These are phyloP conservation scores for Pseudocheirus occidentalis DNA, from an alignment of 2,797 vertebrate genomes.

Conservation along the genomic window DNA sequence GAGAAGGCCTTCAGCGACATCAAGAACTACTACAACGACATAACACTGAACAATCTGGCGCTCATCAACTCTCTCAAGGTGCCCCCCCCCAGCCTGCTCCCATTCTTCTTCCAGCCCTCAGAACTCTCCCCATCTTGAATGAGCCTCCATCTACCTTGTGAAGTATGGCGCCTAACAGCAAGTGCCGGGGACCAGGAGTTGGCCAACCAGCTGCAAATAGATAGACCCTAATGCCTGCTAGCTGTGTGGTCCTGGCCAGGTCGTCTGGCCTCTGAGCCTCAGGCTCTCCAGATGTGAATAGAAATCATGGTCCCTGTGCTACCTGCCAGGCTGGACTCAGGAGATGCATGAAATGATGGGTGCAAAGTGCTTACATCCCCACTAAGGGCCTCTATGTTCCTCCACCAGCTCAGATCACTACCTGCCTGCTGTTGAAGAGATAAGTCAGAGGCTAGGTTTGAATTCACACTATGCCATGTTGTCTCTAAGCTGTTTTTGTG, in stretches of 20 bases:
- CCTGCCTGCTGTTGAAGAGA: neutral
- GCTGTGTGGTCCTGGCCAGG: neutral
- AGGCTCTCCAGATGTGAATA: neutral
- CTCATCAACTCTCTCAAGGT: conserved; percentile 86
- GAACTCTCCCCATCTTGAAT: neutral
- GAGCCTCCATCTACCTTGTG: neutral
- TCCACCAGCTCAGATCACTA: neutral
- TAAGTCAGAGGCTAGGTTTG: neutral
- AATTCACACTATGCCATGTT: neutral
- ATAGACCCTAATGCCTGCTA: too few relatives aligned
- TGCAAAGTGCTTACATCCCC: neutral
- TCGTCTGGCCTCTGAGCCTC: neutral
- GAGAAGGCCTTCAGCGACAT: conserved; percentile 86
- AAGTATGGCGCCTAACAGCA: neutral
- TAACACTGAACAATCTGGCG: conserved; percentile 85
- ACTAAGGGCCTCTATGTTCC: neutral
- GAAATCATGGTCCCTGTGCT: neutral
- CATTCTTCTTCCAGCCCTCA: neutral
- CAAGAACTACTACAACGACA: conserved; percentile 85
- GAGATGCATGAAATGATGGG: neutral
- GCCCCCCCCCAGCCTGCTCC: neutral
- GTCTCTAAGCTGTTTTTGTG: neutral
- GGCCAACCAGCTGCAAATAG: too few relatives aligned
- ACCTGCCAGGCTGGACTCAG: neutral
- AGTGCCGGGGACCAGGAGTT: too few relatives aligned